Evolutionary conservation across 2,888 invertebrate genomes (phyloP).

Genomic region (Melieria picta): DNA sequence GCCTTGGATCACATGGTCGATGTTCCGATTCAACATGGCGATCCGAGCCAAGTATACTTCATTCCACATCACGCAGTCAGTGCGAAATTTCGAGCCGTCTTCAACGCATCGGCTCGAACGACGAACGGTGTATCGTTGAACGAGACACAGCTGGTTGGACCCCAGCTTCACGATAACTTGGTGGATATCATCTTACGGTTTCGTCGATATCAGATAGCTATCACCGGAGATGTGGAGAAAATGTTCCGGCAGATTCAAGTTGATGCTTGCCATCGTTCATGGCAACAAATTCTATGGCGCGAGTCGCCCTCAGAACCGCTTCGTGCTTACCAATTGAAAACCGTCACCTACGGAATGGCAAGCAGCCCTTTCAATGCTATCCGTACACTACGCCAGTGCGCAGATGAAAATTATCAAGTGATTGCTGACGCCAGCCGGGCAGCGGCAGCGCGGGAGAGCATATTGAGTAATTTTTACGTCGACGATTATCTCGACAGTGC

Average conservation of each 20-base stretch:
- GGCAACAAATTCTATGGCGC: constrained; percentile 22
- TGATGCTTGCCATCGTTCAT: neutral
- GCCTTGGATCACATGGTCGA: constrained; percentile 70
- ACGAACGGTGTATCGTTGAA: constrained; percentile 31
- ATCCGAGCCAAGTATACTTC: constrained; percentile 1
- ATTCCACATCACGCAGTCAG: constrained; percentile 36
- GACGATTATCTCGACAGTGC: constrained; percentile 19
- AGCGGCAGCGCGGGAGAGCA: constrained; percentile 6
- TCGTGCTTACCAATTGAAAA: constrained; percentile 10
- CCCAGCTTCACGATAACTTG: constrained; percentile 23
- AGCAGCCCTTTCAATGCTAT: constrained; percentile 33
- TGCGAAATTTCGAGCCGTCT: constrained; percentile 32
- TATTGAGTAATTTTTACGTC: constrained; percentile 15
- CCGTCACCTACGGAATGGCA: constrained; percentile 33
- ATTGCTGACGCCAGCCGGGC: constrained; percentile 6
- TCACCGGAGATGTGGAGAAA: constrained; percentile 32
- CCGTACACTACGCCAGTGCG: constrained; percentile 26
- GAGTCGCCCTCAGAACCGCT: constrained; percentile 17
- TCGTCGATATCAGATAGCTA: constrained; percentile 22
- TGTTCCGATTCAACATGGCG: constrained; percentile 61
- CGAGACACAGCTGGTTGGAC: constrained; percentile 25
- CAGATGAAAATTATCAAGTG: constrained; percentile 11
- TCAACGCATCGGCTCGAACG: constrained; percentile 30
- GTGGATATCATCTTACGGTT: constrained; percentile 25
- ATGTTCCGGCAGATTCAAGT: constrained; percentile 7